Evolutionary conservation across 2,888 invertebrate genomes (phyloP), one percentile per base, ranked within the genome.

Genomic region (Ochropleura leucogaster): DNA sequence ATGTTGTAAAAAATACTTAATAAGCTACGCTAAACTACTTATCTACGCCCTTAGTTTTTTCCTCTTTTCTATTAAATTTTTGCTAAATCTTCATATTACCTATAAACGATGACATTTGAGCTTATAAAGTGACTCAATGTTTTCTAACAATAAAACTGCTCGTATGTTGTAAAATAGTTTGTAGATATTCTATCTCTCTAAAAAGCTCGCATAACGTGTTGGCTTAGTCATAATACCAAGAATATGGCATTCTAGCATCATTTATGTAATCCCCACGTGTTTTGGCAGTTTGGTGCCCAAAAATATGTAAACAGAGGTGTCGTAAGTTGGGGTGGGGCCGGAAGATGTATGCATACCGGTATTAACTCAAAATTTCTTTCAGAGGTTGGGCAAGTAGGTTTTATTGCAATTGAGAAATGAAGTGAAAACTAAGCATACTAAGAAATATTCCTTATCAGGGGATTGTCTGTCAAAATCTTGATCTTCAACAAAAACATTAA

Each of bases 271-370:
- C 83, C 71, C 81, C 88, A 81, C 80, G 82, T 87, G 84, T 84
- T 86, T 80, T 79, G 73, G 83, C 85, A 83, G 80, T 84, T 79
- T 77, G 74, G 69, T 77, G 79, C 67, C 79, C 72, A 70, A 80
- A 87, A 85, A 85, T 78, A 81, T 87, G 89, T 89, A 87, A 88
- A 89, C 89, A 89, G 75, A 78, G 77, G 47, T 86, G 73, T 76
- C 63, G 76, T 75, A 73, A 80, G 78, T 85, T 88, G 82, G 82
- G 80, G 82, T 90, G 88, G 73, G 87, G 79, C 90, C 93, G 93
- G 94, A 93, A 93, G 90, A 90, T 82, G 85, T 85, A 75, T 63
- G 86, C 91, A 92, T 94, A 87, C 92, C 92, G 78, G 83, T 84
- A 78, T 84, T 88, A 90, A 86, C 86, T 86, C 88, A 87, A 86